Percentiles rank a stretch among this genome's conserved stretches.
These are phyloP conservation scores for Ypsolopha sequella DNA, from an alignment of 2,888 invertebrate species.

Conservation along the genomic window DNA sequence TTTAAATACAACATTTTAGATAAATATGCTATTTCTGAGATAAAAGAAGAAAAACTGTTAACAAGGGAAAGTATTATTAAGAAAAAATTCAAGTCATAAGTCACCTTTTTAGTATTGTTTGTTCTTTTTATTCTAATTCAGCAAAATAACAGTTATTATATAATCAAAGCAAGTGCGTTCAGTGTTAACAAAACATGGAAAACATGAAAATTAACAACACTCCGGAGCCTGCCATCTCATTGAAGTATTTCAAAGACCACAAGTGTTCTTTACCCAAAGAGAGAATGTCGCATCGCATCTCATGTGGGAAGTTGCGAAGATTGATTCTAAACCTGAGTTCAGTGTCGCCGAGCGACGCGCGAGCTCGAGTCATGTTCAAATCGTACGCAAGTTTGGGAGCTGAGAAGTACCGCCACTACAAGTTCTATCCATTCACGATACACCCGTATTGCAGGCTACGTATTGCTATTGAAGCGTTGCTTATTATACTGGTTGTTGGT, in stretches of 20 bases:
- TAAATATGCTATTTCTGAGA: too few species aligned
- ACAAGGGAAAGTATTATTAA: too few species aligned
- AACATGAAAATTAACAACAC: too few species aligned
- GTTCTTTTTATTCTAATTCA: too few species aligned
- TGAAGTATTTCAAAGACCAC: conserved; percentile 31
- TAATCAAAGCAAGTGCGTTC: too few species aligned
- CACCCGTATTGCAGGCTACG: conserved; percentile 38
- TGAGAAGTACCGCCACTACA: conserved; percentile 32
- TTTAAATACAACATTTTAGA: too few species aligned
- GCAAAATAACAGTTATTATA: too few species aligned
- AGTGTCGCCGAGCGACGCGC: conserved; percentile 24
- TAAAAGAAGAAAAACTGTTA: too few species aligned
- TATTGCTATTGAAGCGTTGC: conserved; percentile 22
- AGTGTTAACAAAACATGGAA: too few species aligned
- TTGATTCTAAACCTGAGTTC: conserved; percentile 20
- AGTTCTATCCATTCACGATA: conserved; percentile 21
- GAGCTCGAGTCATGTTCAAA: conserved; percentile 33
- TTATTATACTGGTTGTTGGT: conserved; percentile 16
- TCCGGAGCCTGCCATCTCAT: not conserved
- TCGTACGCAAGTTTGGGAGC: conserved; percentile 31
- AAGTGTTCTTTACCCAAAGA: conserved; percentile 25
- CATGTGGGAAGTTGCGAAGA: conserved; percentile 15
- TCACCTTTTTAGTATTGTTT: too few species aligned
- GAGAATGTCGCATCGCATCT: conserved; percentile 18
- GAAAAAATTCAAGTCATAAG: too few species aligned